phyloP scores from a whole-genome alignment of 2,888 invertebrate genomes.

The Microctonus brassicae region DNA sequence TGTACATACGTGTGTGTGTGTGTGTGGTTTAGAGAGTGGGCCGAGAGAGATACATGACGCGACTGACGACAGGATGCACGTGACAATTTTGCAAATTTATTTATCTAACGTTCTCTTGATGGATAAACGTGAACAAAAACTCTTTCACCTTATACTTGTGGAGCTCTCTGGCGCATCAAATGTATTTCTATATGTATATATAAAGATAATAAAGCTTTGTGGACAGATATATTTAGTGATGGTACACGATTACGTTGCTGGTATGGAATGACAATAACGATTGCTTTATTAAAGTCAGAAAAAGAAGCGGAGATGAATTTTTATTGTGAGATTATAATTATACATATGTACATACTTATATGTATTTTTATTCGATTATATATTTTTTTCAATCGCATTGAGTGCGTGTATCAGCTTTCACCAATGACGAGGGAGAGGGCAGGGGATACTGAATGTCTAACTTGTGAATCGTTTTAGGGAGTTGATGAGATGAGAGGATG shows the following conservation, averaged over 20 bases:
- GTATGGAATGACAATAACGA: background rate
- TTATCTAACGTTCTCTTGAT: slow-evolving; percentile 42
- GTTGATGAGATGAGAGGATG: slow-evolving; percentile 19
- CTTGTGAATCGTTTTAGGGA: slow-evolving; percentile 24
- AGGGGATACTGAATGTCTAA: no score
- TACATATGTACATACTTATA: no score
- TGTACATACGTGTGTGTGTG: slow-evolving; percentile 34
- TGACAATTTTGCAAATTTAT: slow-evolving; percentile 63
- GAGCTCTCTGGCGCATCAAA: background rate
- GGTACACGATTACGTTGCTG: background rate
- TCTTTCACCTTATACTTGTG: background rate
- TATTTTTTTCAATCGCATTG: background rate
- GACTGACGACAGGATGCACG: slow-evolving; percentile 59
- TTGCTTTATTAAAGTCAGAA: slow-evolving; percentile 2
- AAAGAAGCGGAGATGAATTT: background rate
- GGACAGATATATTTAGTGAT: background rate
- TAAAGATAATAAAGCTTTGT: background rate
- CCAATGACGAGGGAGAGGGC: background rate
- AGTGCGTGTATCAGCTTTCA: slow-evolving; percentile 8
- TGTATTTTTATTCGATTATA: background rate
- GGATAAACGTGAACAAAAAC: background rate
- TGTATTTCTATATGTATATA: background rate
- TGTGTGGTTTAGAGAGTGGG: slow-evolving; percentile 47
- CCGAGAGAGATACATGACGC: slow-evolving; percentile 39
- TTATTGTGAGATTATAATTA: background rate